A percentile compares a stretch with the other conserved stretches of the same genome.
Evolutionary conservation across 2,888 invertebrate species (phyloP).

Genomic region (Drosophila nr. perissopoda): DNA sequence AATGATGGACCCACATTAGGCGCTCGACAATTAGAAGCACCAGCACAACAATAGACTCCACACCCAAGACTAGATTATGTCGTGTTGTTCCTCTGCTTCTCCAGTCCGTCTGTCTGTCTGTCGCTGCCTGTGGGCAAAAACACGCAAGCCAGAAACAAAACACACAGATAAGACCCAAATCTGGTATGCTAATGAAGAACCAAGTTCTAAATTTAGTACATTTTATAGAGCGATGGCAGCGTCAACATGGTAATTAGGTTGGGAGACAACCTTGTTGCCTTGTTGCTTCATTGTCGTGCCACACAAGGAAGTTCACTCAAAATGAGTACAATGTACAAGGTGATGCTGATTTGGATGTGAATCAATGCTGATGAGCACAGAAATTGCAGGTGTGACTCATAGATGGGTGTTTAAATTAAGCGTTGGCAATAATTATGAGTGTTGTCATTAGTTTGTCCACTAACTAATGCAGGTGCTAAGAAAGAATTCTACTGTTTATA

Average conservation of each 20-base stretch:
- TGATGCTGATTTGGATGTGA: constrained; percentile 22
- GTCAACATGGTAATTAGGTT: constrained; percentile 64
- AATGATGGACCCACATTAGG: constrained; percentile 69
- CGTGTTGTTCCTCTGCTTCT: constrained; percentile 35
- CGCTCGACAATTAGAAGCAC: constrained; percentile 25
- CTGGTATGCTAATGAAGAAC: constrained; percentile 56
- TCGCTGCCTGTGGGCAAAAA: constrained; percentile 25
- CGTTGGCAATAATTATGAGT: not conserved
- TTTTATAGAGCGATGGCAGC: constrained; percentile 31
- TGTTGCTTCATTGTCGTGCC: constrained; percentile 19
- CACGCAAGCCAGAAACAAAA: constrained; percentile 54
- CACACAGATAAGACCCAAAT: constrained; percentile 17
- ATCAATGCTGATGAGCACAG: constrained; percentile 6
- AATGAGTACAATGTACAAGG: constrained; percentile 56
- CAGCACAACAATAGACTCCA: constrained; percentile 41
- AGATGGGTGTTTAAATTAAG: not conserved
- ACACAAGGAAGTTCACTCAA: constrained; percentile 35
- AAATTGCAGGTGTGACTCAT: not conserved
- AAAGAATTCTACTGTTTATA: not conserved
- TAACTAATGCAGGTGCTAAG: not conserved
- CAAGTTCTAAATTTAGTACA: constrained; percentile 32
- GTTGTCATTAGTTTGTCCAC: not conserved
- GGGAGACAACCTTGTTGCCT: constrained; percentile 23
- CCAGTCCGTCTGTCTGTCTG: constrained; percentile 2
- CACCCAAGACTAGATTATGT: constrained; percentile 20